Base-by-base conservation (phyloP, 30 jellyfish, hydroid and myxozoan genomes). In the Turritopsis dohrnii region DNA sequence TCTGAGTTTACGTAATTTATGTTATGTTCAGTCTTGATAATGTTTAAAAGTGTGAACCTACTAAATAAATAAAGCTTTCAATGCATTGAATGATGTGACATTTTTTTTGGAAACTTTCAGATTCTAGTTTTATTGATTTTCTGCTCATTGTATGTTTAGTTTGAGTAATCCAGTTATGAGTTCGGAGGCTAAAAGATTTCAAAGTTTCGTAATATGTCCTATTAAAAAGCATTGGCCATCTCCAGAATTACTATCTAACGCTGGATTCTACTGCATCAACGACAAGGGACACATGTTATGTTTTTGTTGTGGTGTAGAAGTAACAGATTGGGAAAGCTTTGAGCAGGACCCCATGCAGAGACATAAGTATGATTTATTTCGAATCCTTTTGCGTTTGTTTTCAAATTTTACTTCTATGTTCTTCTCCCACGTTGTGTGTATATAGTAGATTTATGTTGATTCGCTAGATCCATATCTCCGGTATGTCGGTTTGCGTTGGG, bases 181-280 rank as follows among this genome's bases (percentile, higher is more conserved):
- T 23, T 29, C 29, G 41, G 88, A 85, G 52, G 86, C 52, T 0
- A 21, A 53, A 9, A 65, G 92, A 16, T 79, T 85, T 52, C 84
- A 80, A 7, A 21, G 84, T 60, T 85, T 52, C 26, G 88, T 86
- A 26, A 22, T 53, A 29, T 65, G 85, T 85, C 74, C 85, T 28
- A 20, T 66, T 23, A 20, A 82, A 1, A 82, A 82, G 66, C 89
- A 82, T 66, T 82, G 89, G 89, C 89, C 89, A 13, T 54, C 90
- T 13, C 92, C 88, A 16, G 89, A 79, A 79, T 23, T 1, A 28
- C 79, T 85, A 19, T 53, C 92, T 0, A 18, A 18, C 25, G 84
- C 90, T 21, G 92, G 92, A 4, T 53, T 85, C 52, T 85, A 52
- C 52, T 85, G 80, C 30, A 30, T 22, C 1, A 52, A 13, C 25